Percentiles rank a stretch among this genome's conserved stretches.
phyloP scores from a whole-genome alignment of 2,113 vertebrate species.

The Erpornis zantholeuca region DNA sequence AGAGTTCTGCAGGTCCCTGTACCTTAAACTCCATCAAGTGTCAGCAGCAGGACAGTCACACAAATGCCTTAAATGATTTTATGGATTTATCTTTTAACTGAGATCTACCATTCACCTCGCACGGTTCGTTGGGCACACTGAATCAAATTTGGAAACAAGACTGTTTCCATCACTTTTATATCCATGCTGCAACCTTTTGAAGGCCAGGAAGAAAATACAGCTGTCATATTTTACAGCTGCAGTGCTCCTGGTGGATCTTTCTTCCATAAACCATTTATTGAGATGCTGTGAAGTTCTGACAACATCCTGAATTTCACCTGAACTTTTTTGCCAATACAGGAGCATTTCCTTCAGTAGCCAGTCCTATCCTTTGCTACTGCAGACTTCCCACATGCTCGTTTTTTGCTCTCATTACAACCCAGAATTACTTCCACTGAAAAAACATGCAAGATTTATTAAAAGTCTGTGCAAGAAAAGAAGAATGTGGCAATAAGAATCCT shows the following conservation, averaged over 20 bases:
- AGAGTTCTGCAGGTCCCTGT: not conserved
- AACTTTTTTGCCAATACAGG: not conserved
- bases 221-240: not conserved
- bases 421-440: not conserved
- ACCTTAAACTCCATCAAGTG: not conserved
- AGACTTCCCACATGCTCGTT: not conserved
- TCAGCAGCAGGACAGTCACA: not conserved
- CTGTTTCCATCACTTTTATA: not conserved
- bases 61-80: not conserved
- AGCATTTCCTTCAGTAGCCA: not conserved
- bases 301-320: not conserved
- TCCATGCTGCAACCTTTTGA: not conserved
- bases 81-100: not conserved
- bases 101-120: not conserved
- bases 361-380: not conserved
- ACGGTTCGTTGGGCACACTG: not conserved
- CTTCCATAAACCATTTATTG: not conserved
- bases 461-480: not conserved
- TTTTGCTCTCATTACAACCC: not conserved
- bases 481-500: not conserved
- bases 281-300: not conserved
- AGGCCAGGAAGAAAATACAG: not conserved
- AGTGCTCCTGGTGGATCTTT: not conserved
- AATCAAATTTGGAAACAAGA: not conserved
- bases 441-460: not conserved